Percentiles rank a stretch among this genome's conserved stretches.
phyloP scores from a whole-genome alignment of 2,797 vertebrate genomes.

The Etheostoma nigrum region DNA sequence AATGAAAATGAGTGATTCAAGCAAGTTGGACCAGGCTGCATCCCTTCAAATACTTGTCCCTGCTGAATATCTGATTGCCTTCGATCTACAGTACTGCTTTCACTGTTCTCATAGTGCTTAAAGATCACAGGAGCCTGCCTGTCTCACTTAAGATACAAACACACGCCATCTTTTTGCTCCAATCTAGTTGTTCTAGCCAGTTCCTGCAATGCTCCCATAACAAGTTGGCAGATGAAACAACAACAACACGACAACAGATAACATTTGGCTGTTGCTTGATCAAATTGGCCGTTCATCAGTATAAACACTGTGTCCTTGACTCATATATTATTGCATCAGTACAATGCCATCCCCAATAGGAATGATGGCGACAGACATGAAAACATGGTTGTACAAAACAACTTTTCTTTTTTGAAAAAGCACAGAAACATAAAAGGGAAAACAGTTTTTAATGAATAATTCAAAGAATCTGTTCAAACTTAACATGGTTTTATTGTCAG shows the following conservation, averaged over 20 bases:
- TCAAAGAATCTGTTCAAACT: not conserved
- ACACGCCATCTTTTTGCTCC: not conserved
- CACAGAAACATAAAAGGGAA: too few relatives aligned
- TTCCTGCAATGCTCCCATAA: constrained; percentile 12
- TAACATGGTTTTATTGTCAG: not conserved
- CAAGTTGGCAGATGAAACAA: constrained; percentile 6
- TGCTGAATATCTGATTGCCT: not conserved
- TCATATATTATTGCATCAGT: not conserved
- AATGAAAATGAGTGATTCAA: constrained; percentile 43
- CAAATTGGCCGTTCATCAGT: constrained; percentile 4
- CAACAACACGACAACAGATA: constrained; percentile 1
- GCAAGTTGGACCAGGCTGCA: constrained; percentile 2
- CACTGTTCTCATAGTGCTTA: not conserved
- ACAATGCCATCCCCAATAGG: not conserved
- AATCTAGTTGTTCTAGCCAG: not conserved
- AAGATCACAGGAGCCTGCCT: constrained; percentile 12
- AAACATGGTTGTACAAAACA: not conserved
- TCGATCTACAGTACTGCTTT: constrained; percentile 1
- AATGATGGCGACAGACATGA: not conserved
- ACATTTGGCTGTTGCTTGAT: constrained; percentile 16
- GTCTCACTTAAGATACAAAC: not conserved
- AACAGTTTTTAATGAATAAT: too few relatives aligned
- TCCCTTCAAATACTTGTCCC: not conserved
- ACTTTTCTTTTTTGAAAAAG: too few relatives aligned
- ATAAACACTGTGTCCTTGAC: not conserved